These are phyloP conservation scores for Drosophila borealis DNA, from an alignment of 2,888 invertebrate species.

Conservation along the genomic window DNA sequence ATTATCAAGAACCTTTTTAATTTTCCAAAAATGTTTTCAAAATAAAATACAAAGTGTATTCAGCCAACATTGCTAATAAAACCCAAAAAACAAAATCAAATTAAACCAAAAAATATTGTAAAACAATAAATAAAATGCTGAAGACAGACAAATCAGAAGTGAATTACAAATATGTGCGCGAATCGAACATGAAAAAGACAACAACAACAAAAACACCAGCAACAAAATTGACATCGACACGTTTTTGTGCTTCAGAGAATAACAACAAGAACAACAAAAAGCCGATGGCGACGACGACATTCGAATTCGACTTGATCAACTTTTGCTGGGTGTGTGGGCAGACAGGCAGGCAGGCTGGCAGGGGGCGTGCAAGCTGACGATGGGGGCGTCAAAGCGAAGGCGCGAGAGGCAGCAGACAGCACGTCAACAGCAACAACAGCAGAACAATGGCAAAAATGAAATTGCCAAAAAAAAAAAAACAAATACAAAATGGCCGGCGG, in stretches of 20 bases:
- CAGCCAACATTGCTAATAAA: not conserved
- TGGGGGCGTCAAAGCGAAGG: conserved; percentile 53
- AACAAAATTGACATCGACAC: conserved; percentile 62
- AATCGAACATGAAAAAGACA: conserved; percentile 21
- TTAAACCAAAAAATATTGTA: not conserved
- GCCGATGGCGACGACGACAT: conserved; percentile 4
- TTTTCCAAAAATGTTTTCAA: not conserved
- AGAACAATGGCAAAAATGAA: conserved; percentile 60
- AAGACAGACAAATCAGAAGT: conserved; percentile 15
- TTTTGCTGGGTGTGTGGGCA: not conserved
- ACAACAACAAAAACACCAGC: conserved; percentile 28
- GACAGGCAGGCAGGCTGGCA: conserved; percentile 3
- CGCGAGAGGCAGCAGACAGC: conserved; percentile 64
- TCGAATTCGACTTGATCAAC: conserved; percentile 2
- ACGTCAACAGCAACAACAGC: conserved; percentile 42
- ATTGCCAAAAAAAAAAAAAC: conserved; percentile 61
- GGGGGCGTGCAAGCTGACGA: conserved; percentile 28
- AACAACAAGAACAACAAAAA: conserved; percentile 16
- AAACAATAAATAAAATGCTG: conserved; percentile 17
- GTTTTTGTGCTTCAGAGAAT: conserved; percentile 68
- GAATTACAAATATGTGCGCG: conserved; percentile 39
- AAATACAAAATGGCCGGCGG: conserved; percentile 72
- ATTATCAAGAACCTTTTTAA: not conserved
- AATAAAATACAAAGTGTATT: too few relatives aligned
- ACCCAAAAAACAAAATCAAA: not conserved